These are phyloP conservation scores for Platorchestia sp. DNA, from an alignment of 1,140 invertebrate genomes.

Conservation along the genomic window DNA sequence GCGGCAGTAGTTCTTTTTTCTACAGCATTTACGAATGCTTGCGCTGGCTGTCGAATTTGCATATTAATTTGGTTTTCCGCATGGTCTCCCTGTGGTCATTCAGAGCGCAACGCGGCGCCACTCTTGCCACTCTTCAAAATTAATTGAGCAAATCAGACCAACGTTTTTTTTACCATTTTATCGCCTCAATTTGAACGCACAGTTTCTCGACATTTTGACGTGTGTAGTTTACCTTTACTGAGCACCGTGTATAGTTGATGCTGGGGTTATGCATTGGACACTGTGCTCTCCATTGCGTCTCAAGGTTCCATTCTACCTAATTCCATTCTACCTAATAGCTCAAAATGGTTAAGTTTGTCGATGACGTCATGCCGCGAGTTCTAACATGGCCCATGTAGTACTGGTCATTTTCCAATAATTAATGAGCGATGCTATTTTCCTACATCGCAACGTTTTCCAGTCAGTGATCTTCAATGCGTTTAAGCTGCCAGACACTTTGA, in stretches of 20 bases:
- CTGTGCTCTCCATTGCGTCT: not conserved
- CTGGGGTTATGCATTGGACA: not conserved
- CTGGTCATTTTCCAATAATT: not conserved
- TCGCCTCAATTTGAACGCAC: not conserved
- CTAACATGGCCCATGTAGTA: not conserved
- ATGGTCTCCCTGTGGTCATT: conserved; percentile 15
- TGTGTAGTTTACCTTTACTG: not conserved
- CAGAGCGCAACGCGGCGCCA: not conserved
- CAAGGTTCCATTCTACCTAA: too few species aligned
- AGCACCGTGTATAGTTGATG: not conserved
- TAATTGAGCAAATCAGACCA: not conserved
- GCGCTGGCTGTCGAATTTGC: conserved; percentile 38
- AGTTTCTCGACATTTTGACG: not conserved
- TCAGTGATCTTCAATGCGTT: not conserved
- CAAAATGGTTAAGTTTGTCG: not conserved
- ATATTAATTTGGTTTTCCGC: conserved; percentile 52
- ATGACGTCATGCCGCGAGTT: not conserved
- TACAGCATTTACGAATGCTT: not conserved
- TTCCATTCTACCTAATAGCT: too few species aligned
- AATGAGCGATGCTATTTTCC: not conserved
- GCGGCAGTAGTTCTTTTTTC: not conserved
- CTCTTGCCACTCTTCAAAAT: not conserved
- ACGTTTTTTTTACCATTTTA: not conserved
- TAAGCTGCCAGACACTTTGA: not conserved
- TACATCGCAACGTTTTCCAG: not conserved